Conservation (phyloP, 2,113 vertebrate species). For the Agapornis roseicollis region DNA sequence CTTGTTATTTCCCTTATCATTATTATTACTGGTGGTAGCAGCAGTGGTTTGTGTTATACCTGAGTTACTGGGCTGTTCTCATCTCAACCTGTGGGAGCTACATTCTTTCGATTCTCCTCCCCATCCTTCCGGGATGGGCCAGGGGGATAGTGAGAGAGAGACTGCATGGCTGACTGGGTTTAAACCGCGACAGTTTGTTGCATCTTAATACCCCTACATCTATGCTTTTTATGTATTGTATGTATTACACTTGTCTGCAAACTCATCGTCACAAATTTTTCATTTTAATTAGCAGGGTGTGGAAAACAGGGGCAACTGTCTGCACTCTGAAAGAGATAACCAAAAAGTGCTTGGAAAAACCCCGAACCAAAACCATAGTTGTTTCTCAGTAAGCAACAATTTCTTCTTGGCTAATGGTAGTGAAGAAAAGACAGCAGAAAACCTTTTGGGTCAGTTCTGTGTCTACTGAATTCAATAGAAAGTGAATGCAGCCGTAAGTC, state of each 20-base stretch:
- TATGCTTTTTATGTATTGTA: background rate
- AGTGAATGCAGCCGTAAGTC: background rate
- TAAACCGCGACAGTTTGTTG: background rate
- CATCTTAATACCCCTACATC: background rate
- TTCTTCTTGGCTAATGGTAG: background rate
- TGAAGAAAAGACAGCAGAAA: background rate
- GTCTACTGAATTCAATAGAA: background rate
- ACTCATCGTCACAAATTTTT: background rate
- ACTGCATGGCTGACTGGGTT: no score
- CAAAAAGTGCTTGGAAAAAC: background rate
- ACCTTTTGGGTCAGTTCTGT: background rate
- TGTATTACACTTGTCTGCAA: background rate
- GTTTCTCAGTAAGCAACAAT: background rate
- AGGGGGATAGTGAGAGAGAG: no score
- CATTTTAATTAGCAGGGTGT: background rate
- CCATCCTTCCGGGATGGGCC: no score
- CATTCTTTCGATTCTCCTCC: no score
- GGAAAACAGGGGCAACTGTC: background rate
- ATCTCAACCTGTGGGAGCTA: no score
- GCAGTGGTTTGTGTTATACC: no score
- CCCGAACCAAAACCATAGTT: background rate
- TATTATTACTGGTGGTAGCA: no score
- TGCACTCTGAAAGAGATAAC: background rate
- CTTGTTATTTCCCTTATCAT: no score
- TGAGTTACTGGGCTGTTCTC: no score